Conservation (phyloP, 2,797 vertebrate genomes). For the Steatocranus sp. region DNA sequence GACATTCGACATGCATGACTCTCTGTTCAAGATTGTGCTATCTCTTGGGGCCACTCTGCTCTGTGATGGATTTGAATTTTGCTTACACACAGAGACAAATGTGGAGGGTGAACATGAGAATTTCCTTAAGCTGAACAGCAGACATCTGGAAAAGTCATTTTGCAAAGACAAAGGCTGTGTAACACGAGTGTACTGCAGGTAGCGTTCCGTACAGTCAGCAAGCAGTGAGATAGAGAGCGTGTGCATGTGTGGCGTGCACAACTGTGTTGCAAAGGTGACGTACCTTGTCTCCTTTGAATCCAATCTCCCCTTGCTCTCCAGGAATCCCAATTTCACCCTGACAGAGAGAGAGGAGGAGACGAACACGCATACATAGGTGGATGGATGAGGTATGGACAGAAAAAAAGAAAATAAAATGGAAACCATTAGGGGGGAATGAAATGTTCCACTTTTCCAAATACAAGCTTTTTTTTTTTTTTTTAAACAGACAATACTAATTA, state of each 20-base stretch:
- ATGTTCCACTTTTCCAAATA: neutral
- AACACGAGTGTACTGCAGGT: slow-evolving; percentile 1
- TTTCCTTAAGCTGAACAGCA: slow-evolving; percentile 43
- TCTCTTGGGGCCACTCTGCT: slow-evolving; percentile 24
- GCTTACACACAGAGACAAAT: slow-evolving; percentile 41
- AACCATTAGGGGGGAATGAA: slow-evolving; percentile 43
- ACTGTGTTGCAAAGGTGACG: neutral
- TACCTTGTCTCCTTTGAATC: slow-evolving; percentile 97
- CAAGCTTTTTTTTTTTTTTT: neutral
- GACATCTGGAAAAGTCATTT: slow-evolving; percentile 58
- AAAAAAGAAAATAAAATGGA: slow-evolving; percentile 29
- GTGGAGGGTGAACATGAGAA: slow-evolving; percentile 36
- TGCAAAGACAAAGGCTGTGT: slow-evolving; percentile 15
- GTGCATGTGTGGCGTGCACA: neutral
- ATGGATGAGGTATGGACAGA: slow-evolving; percentile 8
- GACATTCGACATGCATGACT: slow-evolving; percentile 44
- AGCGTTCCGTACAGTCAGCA: neutral
- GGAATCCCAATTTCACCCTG: slow-evolving; percentile 91
- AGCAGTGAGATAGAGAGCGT: neutral
- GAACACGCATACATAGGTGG: neutral
- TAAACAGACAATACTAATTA: slow-evolving; percentile 30
- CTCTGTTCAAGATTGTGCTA: slow-evolving; percentile 18
- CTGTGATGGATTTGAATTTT: slow-evolving; percentile 13
- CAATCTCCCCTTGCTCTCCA: slow-evolving; percentile 89
- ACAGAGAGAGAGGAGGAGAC: slow-evolving; percentile 21